Conservation (phyloP, 1,140 invertebrate species). For the Brachionus angularis region DNA sequence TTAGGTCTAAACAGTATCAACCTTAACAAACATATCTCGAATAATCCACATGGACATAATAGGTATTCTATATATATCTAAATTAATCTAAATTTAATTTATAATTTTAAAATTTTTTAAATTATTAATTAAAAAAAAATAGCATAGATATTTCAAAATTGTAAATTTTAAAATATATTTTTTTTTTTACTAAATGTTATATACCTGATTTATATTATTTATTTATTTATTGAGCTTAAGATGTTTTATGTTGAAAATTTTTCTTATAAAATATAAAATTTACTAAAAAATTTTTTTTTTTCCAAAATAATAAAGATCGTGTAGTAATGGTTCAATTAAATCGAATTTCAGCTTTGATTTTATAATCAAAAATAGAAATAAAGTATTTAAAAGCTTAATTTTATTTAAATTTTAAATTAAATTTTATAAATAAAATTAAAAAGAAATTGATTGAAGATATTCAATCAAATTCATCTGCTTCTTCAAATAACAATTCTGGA, state of each 20-base stretch:
- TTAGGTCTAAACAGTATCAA: not conserved
- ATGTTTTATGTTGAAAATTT: slow-evolving; percentile 19
- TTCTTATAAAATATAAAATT: not conserved
- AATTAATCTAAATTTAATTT: not conserved
- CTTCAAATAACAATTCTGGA: slow-evolving; percentile 12
- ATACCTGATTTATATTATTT: not conserved
- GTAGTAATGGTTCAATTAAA: slow-evolving; percentile 42
- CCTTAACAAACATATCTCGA: not conserved
- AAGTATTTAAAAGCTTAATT: not conserved
- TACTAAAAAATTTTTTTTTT: slow-evolving; percentile 14
- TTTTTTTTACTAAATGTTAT: slow-evolving; percentile 19
- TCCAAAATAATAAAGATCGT: slow-evolving; percentile 30
- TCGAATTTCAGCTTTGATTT: slow-evolving; percentile 36
- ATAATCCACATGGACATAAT: slow-evolving; percentile 23
- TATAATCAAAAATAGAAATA: slow-evolving; percentile 28
- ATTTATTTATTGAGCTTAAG: not conserved
- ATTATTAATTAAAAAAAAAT: too few species aligned
- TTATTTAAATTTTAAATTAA: not conserved
- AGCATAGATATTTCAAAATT: slow-evolving; percentile 10
- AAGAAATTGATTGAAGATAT: slow-evolving; percentile 38
- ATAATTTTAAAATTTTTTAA: slow-evolving; percentile 10
- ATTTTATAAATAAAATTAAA: slow-evolving; percentile 24
- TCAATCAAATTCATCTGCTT: slow-evolving; percentile 18
- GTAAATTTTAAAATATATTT: slow-evolving; percentile 6
- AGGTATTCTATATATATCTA: not conserved